Evolutionary conservation across 2,113 vertebrate genomes (phyloP).

Genomic region (Eurystomus gularis): DNA sequence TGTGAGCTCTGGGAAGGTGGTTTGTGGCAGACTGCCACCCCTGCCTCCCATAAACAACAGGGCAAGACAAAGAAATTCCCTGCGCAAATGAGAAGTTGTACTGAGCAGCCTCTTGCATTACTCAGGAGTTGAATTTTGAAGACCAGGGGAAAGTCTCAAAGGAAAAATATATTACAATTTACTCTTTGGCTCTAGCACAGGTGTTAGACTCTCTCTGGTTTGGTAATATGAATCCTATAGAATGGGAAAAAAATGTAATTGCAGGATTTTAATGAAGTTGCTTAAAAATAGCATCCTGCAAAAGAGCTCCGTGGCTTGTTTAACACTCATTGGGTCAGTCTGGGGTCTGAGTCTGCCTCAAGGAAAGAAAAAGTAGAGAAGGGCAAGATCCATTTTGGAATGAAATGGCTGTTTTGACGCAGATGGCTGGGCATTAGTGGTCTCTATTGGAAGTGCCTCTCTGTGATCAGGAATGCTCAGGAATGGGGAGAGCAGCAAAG

Average conservation of each 20-base stretch:
- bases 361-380: not conserved
- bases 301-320: not conserved
- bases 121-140: not conserved
- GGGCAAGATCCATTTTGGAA: not conserved
- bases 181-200: not conserved
- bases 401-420: not conserved
- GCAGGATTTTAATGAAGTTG: not conserved
- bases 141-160: not conserved
- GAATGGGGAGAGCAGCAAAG: not conserved
- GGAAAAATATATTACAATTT: not conserved
- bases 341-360: not conserved
- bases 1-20: not conserved
- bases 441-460: not conserved
- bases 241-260: not conserved
- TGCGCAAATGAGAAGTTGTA: not conserved
- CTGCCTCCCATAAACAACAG: not conserved
- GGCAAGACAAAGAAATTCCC: not conserved
- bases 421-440: fast-evolving
- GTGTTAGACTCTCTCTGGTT: not conserved
- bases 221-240: not conserved
- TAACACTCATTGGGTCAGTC: not conserved
- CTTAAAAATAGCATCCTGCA: not conserved
- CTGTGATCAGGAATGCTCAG: not conserved
- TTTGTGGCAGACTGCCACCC: not conserved
- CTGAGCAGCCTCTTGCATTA: not conserved